Percentiles rank a stretch among this genome's conserved stretches.
These are phyloP conservation scores for Eulemur rubriventer DNA, from an alignment of 2,797 vertebrate species.

Conservation along the genomic window DNA sequence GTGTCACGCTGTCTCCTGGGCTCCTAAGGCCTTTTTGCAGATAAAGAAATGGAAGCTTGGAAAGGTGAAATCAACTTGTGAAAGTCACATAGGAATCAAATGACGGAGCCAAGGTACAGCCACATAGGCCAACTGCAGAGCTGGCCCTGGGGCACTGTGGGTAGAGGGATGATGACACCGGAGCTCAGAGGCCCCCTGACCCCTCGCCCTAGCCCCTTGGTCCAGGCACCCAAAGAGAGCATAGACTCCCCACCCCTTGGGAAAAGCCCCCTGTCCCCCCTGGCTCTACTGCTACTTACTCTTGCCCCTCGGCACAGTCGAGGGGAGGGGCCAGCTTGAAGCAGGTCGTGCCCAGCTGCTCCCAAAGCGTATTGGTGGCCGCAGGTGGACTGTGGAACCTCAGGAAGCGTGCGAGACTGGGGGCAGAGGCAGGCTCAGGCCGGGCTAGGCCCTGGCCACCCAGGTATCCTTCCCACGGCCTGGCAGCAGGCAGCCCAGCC, in stretches of 20 bases:
- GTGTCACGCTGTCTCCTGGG: not conserved
- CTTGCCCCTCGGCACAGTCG: conserved; percentile 77
- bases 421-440: not conserved
- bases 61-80: not conserved
- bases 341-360: conserved; percentile 84
- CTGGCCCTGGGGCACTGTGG: not conserved
- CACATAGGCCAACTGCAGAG: not conserved
- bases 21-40: not conserved
- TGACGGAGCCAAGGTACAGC: not conserved
- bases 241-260: not conserved
- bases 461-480: not conserved
- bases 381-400: conserved; percentile 54
- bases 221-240: not conserved
- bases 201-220: not conserved
- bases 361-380: conserved; percentile 79
- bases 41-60: not conserved
- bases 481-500: not conserved
- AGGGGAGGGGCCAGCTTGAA: conserved; percentile 82
- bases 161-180: not conserved
- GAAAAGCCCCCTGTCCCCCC: not conserved
- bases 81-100: not conserved
- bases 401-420: conserved; percentile 86
- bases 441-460: not conserved
- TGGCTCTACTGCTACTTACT: conserved; percentile 4
- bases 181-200: not conserved